Conservation (phyloP, 2,797 vertebrate genomes). For the Sorex maritimensis region DNA sequence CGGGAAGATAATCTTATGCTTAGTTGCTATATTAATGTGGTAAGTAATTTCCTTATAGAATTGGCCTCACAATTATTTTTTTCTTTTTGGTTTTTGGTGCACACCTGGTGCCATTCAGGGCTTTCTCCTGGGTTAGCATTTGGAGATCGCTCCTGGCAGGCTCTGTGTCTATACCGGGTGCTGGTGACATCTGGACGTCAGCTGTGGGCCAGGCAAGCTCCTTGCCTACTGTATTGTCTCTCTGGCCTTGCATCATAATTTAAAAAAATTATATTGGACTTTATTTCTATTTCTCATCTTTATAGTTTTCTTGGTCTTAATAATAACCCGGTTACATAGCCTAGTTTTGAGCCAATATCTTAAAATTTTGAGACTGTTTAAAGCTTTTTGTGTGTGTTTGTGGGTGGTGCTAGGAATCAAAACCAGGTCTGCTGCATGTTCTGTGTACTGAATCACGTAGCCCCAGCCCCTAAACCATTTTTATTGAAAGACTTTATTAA, state of each 20-base stretch:
- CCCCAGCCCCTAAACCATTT: conserved; percentile 34
- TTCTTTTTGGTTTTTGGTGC: no score
- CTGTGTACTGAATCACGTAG: no score
- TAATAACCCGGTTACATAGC: conserved; percentile 9
- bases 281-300: conserved; percentile 53
- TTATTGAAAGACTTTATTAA: conserved; percentile 45
- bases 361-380: background rate
- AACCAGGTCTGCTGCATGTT: background rate
- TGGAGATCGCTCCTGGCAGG: no score
- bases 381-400: background rate
- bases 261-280: background rate
- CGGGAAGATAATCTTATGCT: background rate
- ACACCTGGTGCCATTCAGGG: no score
- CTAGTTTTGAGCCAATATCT: conserved; percentile 22
- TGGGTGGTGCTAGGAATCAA: no score
- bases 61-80: background rate
- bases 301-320: conserved; percentile 37
- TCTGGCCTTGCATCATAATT: no score
- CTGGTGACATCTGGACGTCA: no score
- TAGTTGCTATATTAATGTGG: background rate
- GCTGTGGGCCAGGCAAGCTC: no score
- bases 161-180: no score
- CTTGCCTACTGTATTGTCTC: no score
- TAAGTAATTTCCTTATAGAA: conserved; percentile 34
- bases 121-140: no score